Conservation (phyloP, 2,888 invertebrate genomes). For the Bombylius major region DNA sequence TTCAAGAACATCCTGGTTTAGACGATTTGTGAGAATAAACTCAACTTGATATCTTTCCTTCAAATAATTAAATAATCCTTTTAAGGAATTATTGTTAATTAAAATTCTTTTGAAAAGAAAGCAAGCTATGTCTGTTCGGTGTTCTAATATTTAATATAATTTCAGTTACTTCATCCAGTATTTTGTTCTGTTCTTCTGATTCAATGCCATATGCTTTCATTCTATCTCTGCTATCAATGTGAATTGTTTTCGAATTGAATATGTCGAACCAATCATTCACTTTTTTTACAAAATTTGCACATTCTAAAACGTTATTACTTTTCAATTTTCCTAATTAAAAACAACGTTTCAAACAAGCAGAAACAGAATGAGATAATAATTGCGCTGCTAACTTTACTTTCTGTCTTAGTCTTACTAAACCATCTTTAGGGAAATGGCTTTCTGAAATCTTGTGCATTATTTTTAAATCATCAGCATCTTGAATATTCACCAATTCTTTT, state of each 20-base stretch:
- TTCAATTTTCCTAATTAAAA: constrained; percentile 9
- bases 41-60: no score
- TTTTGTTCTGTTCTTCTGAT: neutral
- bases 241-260: neutral
- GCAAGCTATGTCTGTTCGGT: neutral
- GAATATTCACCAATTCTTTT: neutral
- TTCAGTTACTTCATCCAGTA: neutral
- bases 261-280: constrained; percentile 18
- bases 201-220: neutral
- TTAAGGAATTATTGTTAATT: no score
- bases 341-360: constrained; percentile 13
- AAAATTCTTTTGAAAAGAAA: neutral
- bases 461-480: neutral
- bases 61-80: no score
- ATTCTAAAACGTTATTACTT: constrained; percentile 13
- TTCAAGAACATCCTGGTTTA: no score
- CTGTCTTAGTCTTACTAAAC: neutral
- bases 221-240: neutral
- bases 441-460: neutral
- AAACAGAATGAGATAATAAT: constrained; percentile 17
- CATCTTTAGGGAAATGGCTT: neutral
- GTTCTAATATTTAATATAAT: neutral
- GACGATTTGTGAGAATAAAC: no score
- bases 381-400: constrained; percentile 13
- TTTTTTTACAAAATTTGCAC: constrained; percentile 15